Conservation (phyloP, 2,113 vertebrate species). For the Carassius gibelio region DNA sequence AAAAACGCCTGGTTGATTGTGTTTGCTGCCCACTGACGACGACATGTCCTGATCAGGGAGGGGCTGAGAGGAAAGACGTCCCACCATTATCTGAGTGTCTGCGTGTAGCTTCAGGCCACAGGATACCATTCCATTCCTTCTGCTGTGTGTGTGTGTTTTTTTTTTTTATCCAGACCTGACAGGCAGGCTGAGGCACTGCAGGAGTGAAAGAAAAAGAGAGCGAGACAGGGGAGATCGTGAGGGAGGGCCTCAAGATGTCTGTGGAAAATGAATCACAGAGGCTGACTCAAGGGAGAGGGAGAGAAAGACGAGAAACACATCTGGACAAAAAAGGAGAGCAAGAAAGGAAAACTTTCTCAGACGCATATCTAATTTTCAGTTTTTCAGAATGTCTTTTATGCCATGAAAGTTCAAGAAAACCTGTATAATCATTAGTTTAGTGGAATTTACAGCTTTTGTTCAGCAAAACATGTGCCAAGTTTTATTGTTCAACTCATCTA, state of each 20-base stretch:
- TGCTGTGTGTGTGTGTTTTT: constrained; percentile 8
- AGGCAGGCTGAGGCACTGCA: constrained; percentile 49
- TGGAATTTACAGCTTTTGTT: neutral
- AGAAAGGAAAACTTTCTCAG: constrained; percentile 49
- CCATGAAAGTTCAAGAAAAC: neutral
- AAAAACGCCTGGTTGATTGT: neutral
- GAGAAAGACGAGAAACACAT: constrained; percentile 73
- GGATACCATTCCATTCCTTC: constrained; percentile 60
- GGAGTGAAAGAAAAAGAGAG: constrained; percentile 25
- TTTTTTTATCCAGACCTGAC: constrained; percentile 50
- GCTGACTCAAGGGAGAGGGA: constrained; percentile 62
- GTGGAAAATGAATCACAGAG: constrained; percentile 80
- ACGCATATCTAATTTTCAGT: neutral
- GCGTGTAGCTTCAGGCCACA: constrained; percentile 37
- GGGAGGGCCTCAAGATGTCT: constrained; percentile 63
- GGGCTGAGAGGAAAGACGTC: constrained; percentile 7
- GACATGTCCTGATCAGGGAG: neutral
- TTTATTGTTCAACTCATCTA: neutral
- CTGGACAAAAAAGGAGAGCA: constrained; percentile 60
- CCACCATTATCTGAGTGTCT: constrained; percentile 17
- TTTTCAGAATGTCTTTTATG: neutral
- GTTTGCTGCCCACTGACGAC: constrained; percentile 4
- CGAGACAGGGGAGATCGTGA: constrained; percentile 61
- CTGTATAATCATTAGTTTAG: neutral
- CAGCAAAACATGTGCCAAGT: neutral